Conservation (phyloP, 1,140 invertebrate genomes). For the Bombus confusus region DNA sequence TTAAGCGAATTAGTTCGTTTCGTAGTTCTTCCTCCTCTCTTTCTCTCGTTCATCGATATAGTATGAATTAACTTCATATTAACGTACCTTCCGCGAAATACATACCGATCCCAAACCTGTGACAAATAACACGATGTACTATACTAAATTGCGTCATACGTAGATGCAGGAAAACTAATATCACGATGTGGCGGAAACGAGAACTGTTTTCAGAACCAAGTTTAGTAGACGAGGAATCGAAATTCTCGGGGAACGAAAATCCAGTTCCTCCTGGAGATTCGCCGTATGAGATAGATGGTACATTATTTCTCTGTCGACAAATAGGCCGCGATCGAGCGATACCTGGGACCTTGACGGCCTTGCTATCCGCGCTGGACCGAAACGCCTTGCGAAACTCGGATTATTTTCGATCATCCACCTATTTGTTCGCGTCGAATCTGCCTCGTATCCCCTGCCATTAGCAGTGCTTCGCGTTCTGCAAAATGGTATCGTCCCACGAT, state of each 20-base stretch:
- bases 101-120: too few relatives aligned
- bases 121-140: too few relatives aligned
- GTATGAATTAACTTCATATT: too few relatives aligned
- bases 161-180: too few relatives aligned
- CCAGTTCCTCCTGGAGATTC: too few relatives aligned
- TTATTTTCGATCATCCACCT: slow-evolving; percentile 64
- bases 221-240: neutral
- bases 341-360: slow-evolving; percentile 72
- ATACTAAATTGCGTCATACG: too few relatives aligned
- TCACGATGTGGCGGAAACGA: too few relatives aligned
- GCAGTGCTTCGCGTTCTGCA: neutral
- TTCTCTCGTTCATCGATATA: too few relatives aligned
- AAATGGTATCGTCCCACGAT: slow-evolving; percentile 34
- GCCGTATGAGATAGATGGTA: neutral
- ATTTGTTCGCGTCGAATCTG: slow-evolving; percentile 41
- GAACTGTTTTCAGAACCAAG: neutral
- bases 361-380: slow-evolving; percentile 72
- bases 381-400: slow-evolving; percentile 71
- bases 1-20: too few relatives aligned
- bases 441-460: slow-evolving; percentile 6
- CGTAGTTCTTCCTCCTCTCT: too few relatives aligned
- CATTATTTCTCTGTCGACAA: slow-evolving; percentile 18
- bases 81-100: too few relatives aligned
- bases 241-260: neutral
- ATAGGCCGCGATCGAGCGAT: slow-evolving; percentile 63